A percentile compares a stretch with the other conserved stretches of the same genome.
Evolutionary conservation across 1,140 invertebrate genomes (phyloP).

Genomic region (Conus ventricosus): DNA sequence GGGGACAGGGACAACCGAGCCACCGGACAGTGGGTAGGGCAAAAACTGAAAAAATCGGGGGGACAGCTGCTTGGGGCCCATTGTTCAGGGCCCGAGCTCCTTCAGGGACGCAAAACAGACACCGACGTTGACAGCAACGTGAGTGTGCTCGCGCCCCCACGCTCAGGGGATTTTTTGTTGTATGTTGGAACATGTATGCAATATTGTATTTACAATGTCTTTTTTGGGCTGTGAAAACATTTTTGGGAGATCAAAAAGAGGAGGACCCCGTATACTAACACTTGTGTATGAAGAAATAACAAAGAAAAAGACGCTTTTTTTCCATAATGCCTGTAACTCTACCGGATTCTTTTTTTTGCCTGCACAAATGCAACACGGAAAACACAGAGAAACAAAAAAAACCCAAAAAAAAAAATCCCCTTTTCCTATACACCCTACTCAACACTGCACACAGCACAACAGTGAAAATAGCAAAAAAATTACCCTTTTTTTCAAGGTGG

Average conservation of each 20-base stretch:
- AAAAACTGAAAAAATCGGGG: conserved; percentile 81
- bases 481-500: too few relatives aligned
- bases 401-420: too few relatives aligned
- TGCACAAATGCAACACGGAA: too few relatives aligned
- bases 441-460: too few relatives aligned
- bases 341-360: too few relatives aligned
- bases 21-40: conserved; percentile 95
- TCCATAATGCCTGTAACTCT: too few relatives aligned
- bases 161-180: conserved; percentile 82
- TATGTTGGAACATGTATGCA: not conserved
- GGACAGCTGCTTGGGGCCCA: conserved; percentile 86
- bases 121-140: conserved; percentile 90
- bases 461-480: too few relatives aligned
- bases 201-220: not conserved
- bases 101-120: conserved; percentile 91
- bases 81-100: conserved; percentile 94
- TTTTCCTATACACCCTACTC: too few relatives aligned
- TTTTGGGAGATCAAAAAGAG: not conserved
- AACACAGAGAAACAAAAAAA: too few relatives aligned
- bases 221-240: not conserved
- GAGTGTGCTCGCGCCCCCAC: conserved; percentile 93
- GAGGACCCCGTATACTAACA: too few relatives aligned
- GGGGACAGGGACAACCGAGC: conserved; percentile 83
- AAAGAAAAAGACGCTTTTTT: too few relatives aligned
- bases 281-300: too few relatives aligned